Evolutionary conservation across 2,797 vertebrate species (phyloP).

Genomic region (Enteromius afrohamiltoni): DNA sequence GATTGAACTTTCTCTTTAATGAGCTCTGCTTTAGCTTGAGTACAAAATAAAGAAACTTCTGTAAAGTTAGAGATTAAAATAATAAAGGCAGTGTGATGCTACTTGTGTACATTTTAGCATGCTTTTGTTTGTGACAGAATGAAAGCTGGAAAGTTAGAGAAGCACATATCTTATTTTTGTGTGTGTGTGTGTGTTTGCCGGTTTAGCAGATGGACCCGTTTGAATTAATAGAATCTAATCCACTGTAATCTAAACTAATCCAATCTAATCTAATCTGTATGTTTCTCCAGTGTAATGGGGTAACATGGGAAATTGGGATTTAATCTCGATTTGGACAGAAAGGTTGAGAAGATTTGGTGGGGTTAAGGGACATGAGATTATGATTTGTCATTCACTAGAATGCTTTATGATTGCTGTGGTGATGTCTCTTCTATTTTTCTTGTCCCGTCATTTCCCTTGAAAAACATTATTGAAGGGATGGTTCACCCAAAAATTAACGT

Average conservation of each 20-base stretch:
- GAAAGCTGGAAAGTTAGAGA: neutral
- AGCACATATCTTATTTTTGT: neutral
- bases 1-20: conserved; percentile 41
- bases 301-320: conserved; percentile 50
- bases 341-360: conserved; percentile 32
- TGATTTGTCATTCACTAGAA: conserved; percentile 28
- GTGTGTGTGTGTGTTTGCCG: conserved; percentile 23
- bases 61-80: neutral
- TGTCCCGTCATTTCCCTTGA: neutral
- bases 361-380: conserved; percentile 33
- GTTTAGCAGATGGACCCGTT: conserved; percentile 28
- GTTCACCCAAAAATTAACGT: neutral
- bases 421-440: neutral
- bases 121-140: conserved; percentile 39
- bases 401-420: neutral
- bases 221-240: conserved; percentile 32
- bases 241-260: conserved; percentile 17
- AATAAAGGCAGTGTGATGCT: conserved; percentile 6
- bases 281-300: conserved; percentile 43
- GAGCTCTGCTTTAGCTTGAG: conserved; percentile 5
- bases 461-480: neutral
- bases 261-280: conserved; percentile 32
- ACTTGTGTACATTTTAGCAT: conserved; percentile 6
- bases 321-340: conserved; percentile 34
- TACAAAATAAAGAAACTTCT: conserved; percentile 5